Percentiles rank a stretch among this genome's conserved stretches.
Evolutionary conservation across 2,888 invertebrate species (phyloP).

Genomic region (Augochlorella aurata): DNA sequence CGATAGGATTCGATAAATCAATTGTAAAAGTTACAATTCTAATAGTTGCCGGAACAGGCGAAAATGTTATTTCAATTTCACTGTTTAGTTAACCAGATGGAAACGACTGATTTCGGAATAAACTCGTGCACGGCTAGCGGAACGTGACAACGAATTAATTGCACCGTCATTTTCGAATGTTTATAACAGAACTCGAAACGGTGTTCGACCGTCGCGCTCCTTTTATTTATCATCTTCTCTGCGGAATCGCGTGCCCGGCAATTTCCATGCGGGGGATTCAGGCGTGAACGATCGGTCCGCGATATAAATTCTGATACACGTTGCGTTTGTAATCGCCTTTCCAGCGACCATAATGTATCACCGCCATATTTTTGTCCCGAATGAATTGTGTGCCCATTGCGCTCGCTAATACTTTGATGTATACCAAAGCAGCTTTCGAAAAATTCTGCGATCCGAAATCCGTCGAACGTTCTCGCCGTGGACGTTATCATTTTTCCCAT

Average conservation of each 20-base stretch:
- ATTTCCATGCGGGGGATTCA: conserved; percentile 11
- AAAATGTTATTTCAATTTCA: background rate
- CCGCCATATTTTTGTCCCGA: conserved; percentile 20
- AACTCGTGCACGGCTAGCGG: background rate
- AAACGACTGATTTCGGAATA: background rate
- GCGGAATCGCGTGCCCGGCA: background rate
- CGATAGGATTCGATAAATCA: background rate
- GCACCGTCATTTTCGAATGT: background rate
- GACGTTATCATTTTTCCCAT: background rate
- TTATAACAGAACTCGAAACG: background rate
- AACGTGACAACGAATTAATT: background rate
- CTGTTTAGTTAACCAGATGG: background rate
- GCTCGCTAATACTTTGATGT: conserved; percentile 19
- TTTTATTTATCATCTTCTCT: conserved; percentile 11
- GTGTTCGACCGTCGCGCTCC: conserved; percentile 1
- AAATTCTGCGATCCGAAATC: background rate
- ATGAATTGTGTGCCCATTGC: conserved; percentile 13
- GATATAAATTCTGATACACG: conserved; percentile 37
- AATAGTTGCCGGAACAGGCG: too few relatives aligned
- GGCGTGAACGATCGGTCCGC: background rate
- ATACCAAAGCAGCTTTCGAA: background rate
- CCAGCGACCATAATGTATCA: conserved; percentile 17
- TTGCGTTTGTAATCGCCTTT: conserved; percentile 34
- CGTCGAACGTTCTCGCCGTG: too few relatives aligned
- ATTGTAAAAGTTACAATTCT: background rate